Base-by-base conservation (phyloP, 2,888 invertebrate species). In the Thecocarcelia acutangulata region DNA sequence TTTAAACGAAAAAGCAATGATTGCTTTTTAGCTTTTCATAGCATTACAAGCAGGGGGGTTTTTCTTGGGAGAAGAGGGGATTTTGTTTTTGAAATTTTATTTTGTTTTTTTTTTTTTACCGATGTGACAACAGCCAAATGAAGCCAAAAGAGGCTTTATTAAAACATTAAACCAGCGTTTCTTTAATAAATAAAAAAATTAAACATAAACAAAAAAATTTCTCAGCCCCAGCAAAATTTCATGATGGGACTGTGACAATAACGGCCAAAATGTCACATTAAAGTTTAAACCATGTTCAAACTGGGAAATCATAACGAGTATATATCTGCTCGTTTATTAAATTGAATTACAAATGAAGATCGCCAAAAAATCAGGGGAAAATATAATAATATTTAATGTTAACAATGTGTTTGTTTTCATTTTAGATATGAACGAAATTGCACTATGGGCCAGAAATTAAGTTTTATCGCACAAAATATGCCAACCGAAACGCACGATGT, bases 301-400 rank as follows among this genome's bases (percentile, higher is more conserved):
- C 56, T 33, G n/a, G 48, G 69, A 81, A 78, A 82, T 74, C 77
- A 82, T 78, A 82, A 78, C 82, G 78, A 78, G 64, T 78, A 74
- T 78, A 46, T 82, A 64, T 33, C 33, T 33, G 33, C 15, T 54
- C 54, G 54, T 63, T 54, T 24, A 63, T 52, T 74, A 21, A 28
- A 73, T 81, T 81, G 81, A 82, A 82, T 82, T 82, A 82, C 82
- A 82, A 82, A 82, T 82, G 82, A 78, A 82, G 82, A 82, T 74
- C 70, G 66, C 74, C 73, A 81, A 81, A 81, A 75, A 66, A 42
- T 8, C 24, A 56, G 2, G 24, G 54, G 15, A 17, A 63, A 63
- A 48, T n/a, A n/a, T n/a, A 24, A n/a, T 64, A n/a, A 11, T 66
- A 68, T 40, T 24, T 54, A 50, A 44, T 19, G 28, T 33, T 70